Base-by-base conservation (phyloP, 2,888 invertebrate genomes). In the Eupeodes luniger region DNA sequence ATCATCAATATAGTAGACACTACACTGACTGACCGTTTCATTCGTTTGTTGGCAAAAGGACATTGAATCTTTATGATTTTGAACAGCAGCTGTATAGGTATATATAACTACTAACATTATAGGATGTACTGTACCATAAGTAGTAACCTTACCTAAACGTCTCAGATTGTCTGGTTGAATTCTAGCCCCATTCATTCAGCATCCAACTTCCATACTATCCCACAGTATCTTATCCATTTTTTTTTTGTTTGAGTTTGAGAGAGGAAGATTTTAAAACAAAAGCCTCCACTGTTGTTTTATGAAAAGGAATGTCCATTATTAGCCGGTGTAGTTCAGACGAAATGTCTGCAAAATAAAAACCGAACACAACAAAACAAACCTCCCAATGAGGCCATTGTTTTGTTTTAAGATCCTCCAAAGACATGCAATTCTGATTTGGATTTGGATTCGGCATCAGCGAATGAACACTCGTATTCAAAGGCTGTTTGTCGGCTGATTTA, bases 261-360 rank as follows among this genome's bases (percentile, higher is more conserved):
- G 66, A 47, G 19, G 53, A 49, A n/a, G 51, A 74, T 78, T 27
- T 27, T 57, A 85, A 85, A 75, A 81, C 81, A 85, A 85, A 81
- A 78, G 77, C 53, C 77, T 66, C 19, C 9, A 9, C 9, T 40
- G 40, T 40, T 74, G 79, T 69, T 70, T 16, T 76, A 80, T 80
- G 80, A 80, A 77, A 85, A 61, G 72, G 66, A 74, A 76, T 82
- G 75, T 34, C 72, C 72, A 53, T 76, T 86, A 86, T 86, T 86
- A 82, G 86, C 86, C 82, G 79, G 86, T 86, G 76, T 80, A 82
- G 70, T 83, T 80, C 82, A 83, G 86, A 86, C 82, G 79, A 83
- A 82, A 75, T 82, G 86, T 86, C 86, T 86, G 86, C 86, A 64
- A 82, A 76, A 76, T 82, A 82, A 79, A 64, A 72, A 57, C 44